Evolutionary conservation across 2,797 vertebrate genomes (phyloP).

Genomic region (Acanthornis magna): DNA sequence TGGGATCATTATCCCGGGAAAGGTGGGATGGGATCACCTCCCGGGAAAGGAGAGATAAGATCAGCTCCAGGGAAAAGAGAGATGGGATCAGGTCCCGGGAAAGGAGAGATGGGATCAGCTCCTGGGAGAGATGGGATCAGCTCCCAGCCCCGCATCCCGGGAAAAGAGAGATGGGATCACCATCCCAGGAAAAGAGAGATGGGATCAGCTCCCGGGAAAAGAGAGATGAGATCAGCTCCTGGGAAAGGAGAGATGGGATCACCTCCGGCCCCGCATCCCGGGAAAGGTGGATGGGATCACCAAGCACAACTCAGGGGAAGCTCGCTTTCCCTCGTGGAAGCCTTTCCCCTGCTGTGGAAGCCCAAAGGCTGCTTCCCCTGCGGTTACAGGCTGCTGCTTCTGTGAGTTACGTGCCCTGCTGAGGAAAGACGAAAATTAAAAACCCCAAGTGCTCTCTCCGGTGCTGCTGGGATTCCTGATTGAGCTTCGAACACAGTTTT

Average conservation of each 20-base stretch:
- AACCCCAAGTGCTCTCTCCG: not conserved
- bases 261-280: accelerated
- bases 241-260: not conserved
- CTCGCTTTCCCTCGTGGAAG: not conserved
- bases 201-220: not conserved
- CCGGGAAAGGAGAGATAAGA: too few species aligned
- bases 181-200: not conserved
- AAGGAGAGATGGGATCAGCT: too few species aligned
- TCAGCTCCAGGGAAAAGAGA: too few species aligned
- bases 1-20: too few species aligned
- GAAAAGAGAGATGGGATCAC: not conserved
- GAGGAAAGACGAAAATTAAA: not conserved
- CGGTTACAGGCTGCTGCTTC: not conserved
- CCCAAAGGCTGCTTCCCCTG: not conserved
- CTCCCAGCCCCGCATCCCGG: too few species aligned
- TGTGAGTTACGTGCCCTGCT: not conserved
- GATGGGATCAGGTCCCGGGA: too few species aligned
- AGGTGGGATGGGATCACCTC: too few species aligned
- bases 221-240: not conserved
- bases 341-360: not conserved
- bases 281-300: not conserved
- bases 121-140: not conserved
- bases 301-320: not conserved
- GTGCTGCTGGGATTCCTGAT: not conserved
- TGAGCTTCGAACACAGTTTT: not conserved